Percentiles rank a stretch among this genome's conserved stretches.
Evolutionary conservation across 2,888 invertebrate genomes (phyloP).

Genomic region (Nowickia ferox): DNA sequence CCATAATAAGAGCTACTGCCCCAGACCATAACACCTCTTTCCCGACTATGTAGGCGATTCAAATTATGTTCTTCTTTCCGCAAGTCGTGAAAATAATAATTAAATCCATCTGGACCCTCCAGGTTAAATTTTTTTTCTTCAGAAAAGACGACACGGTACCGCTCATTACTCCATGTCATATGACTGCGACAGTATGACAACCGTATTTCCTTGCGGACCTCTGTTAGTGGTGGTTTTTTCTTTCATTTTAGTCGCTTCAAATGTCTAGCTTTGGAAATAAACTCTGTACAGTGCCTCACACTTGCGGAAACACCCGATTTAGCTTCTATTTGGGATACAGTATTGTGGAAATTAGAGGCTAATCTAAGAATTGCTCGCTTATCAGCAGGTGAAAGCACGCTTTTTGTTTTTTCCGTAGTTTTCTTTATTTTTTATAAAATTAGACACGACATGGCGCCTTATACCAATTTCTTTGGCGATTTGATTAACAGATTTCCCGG

Average conservation of each 20-base stretch:
- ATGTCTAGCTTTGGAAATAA: neutral
- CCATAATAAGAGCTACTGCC: neutral
- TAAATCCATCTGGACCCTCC: no score
- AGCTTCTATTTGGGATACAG: neutral
- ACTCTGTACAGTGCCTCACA: neutral
- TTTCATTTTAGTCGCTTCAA: neutral
- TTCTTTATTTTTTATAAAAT: neutral
- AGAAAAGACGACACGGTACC: constrained; percentile 39
- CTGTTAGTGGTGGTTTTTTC: neutral
- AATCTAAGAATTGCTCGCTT: neutral
- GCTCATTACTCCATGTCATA: constrained; percentile 17
- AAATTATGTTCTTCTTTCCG: constrained; percentile 44
- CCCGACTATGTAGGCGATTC: neutral
- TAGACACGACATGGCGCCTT: neutral
- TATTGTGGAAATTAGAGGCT: constrained; percentile 1
- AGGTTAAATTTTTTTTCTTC: constrained; percentile 41
- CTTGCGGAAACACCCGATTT: neutral
- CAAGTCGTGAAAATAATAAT: constrained; percentile 48
- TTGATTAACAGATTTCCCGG: neutral
- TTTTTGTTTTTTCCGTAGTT: neutral
- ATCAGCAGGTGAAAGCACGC: neutral
- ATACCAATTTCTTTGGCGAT: neutral
- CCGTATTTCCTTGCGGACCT: neutral
- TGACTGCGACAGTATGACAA: neutral
- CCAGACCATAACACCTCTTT: neutral